Evolutionary conservation across 2,113 vertebrate genomes (phyloP), one percentile per base, ranked within the genome.

Genomic region (Rhegmatorhina hoffmannsi): DNA sequence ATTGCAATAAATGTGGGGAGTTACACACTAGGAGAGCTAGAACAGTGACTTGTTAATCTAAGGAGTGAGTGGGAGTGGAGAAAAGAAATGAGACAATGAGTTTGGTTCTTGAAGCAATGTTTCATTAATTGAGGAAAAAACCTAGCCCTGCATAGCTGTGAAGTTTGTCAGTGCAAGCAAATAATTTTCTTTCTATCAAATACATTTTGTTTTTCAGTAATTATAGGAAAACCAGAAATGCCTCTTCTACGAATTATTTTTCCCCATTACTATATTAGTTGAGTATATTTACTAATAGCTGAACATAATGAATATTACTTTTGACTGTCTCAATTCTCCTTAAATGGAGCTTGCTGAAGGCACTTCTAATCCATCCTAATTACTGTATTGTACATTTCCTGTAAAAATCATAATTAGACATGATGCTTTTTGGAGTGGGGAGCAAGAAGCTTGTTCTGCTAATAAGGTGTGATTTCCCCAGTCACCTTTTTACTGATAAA

Each of bases 331-430:
- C 15, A 3, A 91, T 96, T 91, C 95, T 82, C 63, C 85, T 92
- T 69, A 84, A 92, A 75, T 46, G 70, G 76, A 52, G 26, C 76
- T 94, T 87, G 68, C 89, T 86, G 80, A 86, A 89, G 75, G 64
- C 62, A 56, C 28, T 90, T 93, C 62, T 90, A 89, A 92, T 93
- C 74, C 63, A 84, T 90, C 40, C 77, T 44, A 68, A 87, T 94
- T 97, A 95, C 58, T 69, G n/a, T 50, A 79, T 76, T 36, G 43
- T 36, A 50, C 34, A 43, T 80, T 62, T 82, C 69, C 36, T 87
- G 76, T 75, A 67, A 89, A 86, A 79, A 24, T 64, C 9, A 1
- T 90, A 93, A 93, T 94, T 86, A 82, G 73, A 36, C 26, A 13
- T 14, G 52, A 88, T 66, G 50, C 26, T 79, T 92, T 77, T 84